Base-by-base conservation (phyloP, 2,888 invertebrate genomes). In the Antheraea yamamai region DNA sequence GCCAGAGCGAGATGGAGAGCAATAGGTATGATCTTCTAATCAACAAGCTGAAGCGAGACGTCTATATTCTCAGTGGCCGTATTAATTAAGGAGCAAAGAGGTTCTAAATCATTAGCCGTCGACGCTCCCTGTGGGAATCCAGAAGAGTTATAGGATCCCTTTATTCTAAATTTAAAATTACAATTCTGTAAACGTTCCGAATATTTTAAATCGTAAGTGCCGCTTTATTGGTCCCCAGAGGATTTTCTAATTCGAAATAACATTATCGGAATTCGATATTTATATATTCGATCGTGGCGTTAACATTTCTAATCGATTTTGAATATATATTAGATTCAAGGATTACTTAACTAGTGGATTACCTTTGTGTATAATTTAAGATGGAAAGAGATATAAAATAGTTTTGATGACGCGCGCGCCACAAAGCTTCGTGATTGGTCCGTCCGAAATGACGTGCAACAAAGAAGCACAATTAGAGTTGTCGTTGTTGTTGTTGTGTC, bases 141-240 rank as follows among this genome's bases (percentile, higher is more conserved):
- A 84, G 85, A 90, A 94, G 94, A 95, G 91, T 94, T 95, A 95
- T 95, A 89, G 88, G 89, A 86, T 74, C 87, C 89, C 92, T 93
- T 92, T 94, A 94, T 95, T 94, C 93, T 94, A 94, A 93, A 93
- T 94, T 94, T 94, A 92, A 93, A 94, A 93, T 94, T 94, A 94
- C 91, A 91, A 91, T 92, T 92, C 90, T 88, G 93, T 92, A 88
- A 91, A 92, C 87, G 89, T 87, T 89, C 88, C 85, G 90, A 91
- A 93, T 94, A 88, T 90, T 92, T 93, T 89, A 88, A 89, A 91
- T 82, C 84, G 84, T 82, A 80, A 80, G 84, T 81, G 80, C 81
- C 79, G 81, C 79, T 82, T 85, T 90, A 92, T 91, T 87, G 88
- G 85, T 91, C 93, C 87, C 92, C 77, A 71, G 92, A 82, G 92